Conservation (phyloP, 2,888 invertebrate genomes). For the Halocaridina rubra region DNA sequence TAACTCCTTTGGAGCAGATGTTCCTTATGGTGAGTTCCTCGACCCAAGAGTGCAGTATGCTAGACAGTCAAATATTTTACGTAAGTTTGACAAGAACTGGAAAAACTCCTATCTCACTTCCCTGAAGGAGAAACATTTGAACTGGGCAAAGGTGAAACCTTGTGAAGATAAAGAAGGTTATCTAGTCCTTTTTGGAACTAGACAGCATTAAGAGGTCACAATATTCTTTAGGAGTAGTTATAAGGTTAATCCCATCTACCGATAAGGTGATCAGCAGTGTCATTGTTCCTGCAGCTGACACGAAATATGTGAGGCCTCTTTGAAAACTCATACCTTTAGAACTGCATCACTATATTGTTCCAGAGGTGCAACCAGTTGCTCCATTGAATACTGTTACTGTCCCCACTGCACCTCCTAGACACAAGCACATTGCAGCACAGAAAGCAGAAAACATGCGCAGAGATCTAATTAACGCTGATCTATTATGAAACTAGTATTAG, state of each 20-base stretch:
- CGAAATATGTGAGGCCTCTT: neutral
- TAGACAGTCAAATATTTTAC: neutral
- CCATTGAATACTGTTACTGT: too few species aligned
- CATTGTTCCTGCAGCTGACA: neutral
- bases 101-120: neutral
- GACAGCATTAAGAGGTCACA: neutral
- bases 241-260: neutral
- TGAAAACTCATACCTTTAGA: neutral
- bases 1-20: neutral
- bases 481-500: neutral
- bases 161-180: neutral
- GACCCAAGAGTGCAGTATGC: neutral
- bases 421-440: too few species aligned
- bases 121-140: neutral
- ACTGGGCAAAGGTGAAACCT: neutral
- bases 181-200: neutral
- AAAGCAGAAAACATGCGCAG: neutral
- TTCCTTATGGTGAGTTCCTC: neutral
- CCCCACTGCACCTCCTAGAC: too few species aligned
- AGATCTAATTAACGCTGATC: neutral
- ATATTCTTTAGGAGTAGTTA: neutral
- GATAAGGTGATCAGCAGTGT: neutral
- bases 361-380: too few species aligned
- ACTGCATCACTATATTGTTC: neutral
- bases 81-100: neutral